Evolutionary conservation across 1,140 invertebrate species (phyloP).

Genomic region (Theocolax elegans): DNA sequence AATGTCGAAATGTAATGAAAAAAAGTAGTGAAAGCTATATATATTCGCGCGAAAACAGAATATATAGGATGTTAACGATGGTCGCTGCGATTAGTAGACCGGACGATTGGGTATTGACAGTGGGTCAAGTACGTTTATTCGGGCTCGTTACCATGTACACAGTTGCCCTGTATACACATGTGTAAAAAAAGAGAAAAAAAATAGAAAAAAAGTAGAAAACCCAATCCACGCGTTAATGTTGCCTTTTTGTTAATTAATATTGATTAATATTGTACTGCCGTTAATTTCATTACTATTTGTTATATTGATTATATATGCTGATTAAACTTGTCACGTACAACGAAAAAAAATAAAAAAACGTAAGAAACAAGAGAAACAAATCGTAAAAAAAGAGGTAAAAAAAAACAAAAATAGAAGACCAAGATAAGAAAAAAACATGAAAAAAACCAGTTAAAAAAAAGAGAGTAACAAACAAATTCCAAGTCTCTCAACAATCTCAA

Average conservation of each 20-base stretch:
- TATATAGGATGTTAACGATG: slow-evolving; percentile 22
- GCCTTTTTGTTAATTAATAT: slow-evolving; percentile 36
- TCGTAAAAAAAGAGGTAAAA: slow-evolving; percentile 45
- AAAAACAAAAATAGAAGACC: slow-evolving; percentile 52
- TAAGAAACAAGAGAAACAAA: slow-evolving; percentile 36
- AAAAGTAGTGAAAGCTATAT: background rate
- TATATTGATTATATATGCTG: slow-evolving; percentile 49
- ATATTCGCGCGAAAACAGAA: background rate
- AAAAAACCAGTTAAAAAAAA: slow-evolving; percentile 61
- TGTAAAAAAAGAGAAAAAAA: background rate
- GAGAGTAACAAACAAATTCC: slow-evolving; percentile 64
- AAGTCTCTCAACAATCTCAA: slow-evolving; percentile 67
- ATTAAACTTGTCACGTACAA: slow-evolving; percentile 54
- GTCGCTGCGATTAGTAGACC: slow-evolving; percentile 24
- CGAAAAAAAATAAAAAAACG: slow-evolving; percentile 37
- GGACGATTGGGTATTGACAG: slow-evolving; percentile 36
- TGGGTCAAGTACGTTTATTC: slow-evolving; percentile 40
- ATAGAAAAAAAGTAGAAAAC: background rate
- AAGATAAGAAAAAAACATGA: slow-evolving; percentile 51
- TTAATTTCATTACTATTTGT: slow-evolving; percentile 35
- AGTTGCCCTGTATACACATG: background rate
- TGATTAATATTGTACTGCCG: slow-evolving; percentile 42
- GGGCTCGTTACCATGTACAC: slow-evolving; percentile 29
- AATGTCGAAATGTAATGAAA: background rate
- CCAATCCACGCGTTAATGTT: slow-evolving; percentile 2